phyloP scores from a whole-genome alignment of 2,888 invertebrate genomes.

The Netelia inedita region DNA sequence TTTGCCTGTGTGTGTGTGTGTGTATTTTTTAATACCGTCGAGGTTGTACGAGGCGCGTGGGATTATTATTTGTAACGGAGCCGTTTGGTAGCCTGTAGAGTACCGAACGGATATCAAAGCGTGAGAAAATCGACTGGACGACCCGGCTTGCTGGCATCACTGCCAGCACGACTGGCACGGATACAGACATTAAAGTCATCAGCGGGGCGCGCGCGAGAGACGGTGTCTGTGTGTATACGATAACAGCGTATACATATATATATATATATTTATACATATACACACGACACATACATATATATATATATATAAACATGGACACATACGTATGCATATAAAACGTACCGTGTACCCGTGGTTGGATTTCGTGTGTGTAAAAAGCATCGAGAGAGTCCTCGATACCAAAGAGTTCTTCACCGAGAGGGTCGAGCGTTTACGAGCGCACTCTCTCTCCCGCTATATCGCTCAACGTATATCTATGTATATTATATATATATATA shows the following conservation, averaged over 20 bases:
- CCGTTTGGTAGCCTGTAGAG: conserved; percentile 1
- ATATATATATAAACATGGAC: conserved; percentile 5
- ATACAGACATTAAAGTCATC: conserved; percentile 84
- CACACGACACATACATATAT: neutral
- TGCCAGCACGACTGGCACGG: conserved; percentile 82
- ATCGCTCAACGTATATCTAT: neutral
- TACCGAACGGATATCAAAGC: conserved; percentile 76
- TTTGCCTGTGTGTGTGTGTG: too few species aligned
- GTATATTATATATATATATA: neutral
- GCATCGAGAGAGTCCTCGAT: conserved; percentile 74
- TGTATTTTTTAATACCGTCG: too few species aligned
- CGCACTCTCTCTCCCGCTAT: neutral
- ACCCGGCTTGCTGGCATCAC: conserved; percentile 74
- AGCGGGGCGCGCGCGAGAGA: conserved; percentile 71
- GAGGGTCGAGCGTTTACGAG: conserved; percentile 54
- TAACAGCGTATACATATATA: conserved; percentile 20
- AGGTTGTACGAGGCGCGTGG: too few species aligned
- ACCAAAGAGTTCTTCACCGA: conserved; percentile 77
- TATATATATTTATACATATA: neutral
- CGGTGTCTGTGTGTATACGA: conserved; percentile 10
- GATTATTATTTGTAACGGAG: too few species aligned
- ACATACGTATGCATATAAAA: neutral
- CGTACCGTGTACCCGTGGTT: too few species aligned
- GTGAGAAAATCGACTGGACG: conserved; percentile 81
- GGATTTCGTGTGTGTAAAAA: conserved; percentile 7